Conservation (phyloP, 2,888 invertebrate species). For the Clunio marinus region DNA sequence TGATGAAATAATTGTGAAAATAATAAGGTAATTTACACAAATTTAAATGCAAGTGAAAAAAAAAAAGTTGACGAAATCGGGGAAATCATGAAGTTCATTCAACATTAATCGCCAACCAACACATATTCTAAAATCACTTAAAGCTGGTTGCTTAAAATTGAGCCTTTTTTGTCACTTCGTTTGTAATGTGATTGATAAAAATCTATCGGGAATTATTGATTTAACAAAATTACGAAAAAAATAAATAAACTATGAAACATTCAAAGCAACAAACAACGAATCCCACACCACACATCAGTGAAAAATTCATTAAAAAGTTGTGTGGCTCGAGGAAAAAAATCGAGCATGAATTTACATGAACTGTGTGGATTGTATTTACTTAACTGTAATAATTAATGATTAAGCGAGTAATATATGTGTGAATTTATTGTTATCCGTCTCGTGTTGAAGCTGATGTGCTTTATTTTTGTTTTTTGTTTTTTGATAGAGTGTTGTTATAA, state of each 20-base stretch:
- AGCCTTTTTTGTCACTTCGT: neutral
- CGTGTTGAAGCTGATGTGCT: neutral
- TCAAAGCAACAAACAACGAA: neutral
- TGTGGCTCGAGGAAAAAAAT: slow-evolving; percentile 12
- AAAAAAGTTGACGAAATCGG: no score
- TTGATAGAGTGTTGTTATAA: no score
- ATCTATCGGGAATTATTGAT: neutral
- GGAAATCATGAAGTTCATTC: no score
- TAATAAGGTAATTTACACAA: no score
- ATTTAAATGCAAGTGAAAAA: no score
- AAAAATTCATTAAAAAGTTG: neutral
- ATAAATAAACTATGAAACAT: neutral
- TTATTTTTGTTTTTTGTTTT: neutral
- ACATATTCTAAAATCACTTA: no score
- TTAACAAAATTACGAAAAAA: slow-evolving; percentile 6
- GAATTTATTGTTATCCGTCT: neutral
- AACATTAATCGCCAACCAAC: no score
- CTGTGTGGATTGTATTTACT: slow-evolving; percentile 5
- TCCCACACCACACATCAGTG: neutral
- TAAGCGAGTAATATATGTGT: neutral
- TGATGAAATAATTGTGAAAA: no score
- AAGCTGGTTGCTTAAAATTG: no score
- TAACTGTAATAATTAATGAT: slow-evolving; percentile 24
- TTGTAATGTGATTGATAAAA: neutral
- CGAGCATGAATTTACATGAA: slow-evolving; percentile 29